Base-by-base conservation (phyloP, 2,888 invertebrate genomes). In the Trilocha varians region DNA sequence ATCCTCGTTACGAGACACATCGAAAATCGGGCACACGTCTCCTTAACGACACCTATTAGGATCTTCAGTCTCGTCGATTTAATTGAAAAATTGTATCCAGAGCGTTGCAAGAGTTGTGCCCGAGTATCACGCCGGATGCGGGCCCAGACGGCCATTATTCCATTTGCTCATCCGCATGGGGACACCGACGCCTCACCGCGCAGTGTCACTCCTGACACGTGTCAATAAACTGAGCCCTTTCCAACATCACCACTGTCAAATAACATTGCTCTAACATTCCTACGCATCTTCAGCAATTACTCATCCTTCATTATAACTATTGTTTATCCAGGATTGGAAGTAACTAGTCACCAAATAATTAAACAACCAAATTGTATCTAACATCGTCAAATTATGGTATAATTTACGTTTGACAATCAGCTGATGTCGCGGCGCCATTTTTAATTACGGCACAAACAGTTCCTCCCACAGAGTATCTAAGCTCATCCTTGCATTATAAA, bases 61-160 rank as follows among this genome's bases (percentile, higher is more conserved):
- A 79, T 82, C 80, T 79, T 82, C 72, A 78, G 84, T 84, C 84
- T 82, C 82, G 80, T 76, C 72, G 75, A 72, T 82, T 79, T 84
- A 85, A 85, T 85, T 84, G 85, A 84, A 85, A 85, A 85, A 85
- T 85, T 85, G 84, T 85, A 83, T 80, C 77, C 74, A 78, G 77
- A 71, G 75, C 78, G 75, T 65, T 79, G 79, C 82, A 77, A 78
- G 83, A 80, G 82, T 78, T 71, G 83, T 77, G 80, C 80, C 82
- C 80, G 79, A 78, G 66, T 76, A 69, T 68, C 70, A 78, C 75
- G 78, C 73, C 84, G 85, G 85, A 85, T 84, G 85, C 85, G 84
- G 85, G 85, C 83, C 75, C 85, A 84, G 84, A 84, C 84, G 78
- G 59, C 83, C 75, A 84, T 85, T 85, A 85, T 85, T 69, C 84